Evolutionary conservation across 92 coral and sea anemone genomes (phyloP).

Genomic region (Palythoa grandis): DNA sequence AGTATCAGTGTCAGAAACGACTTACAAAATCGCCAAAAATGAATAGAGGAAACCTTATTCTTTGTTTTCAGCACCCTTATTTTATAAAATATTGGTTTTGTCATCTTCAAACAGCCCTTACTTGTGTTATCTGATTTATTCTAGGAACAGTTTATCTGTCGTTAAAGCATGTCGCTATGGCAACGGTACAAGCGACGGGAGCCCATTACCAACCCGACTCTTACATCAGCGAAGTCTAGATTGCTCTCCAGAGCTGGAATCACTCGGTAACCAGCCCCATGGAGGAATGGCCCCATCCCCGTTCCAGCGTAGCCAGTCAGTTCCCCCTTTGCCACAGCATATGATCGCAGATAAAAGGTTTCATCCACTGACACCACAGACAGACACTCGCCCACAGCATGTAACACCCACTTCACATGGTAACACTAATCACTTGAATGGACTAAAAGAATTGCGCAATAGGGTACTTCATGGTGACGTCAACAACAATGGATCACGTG

Average conservation of each 20-base stretch:
- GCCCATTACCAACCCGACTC: conserved; percentile 64
- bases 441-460: conserved; percentile 93
- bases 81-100: neutral
- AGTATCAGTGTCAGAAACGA: too few species aligned
- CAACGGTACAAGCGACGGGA: conserved; percentile 63
- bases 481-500: conserved; percentile 94
- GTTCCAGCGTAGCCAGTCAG: conserved; percentile 94
- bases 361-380: conserved; percentile 99
- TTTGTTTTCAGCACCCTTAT: too few species aligned
- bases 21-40: too few species aligned
- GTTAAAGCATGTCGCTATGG: conserved; percentile 86
- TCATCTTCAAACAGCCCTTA: neutral
- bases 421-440: conserved; percentile 80
- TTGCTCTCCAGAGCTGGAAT: conserved; percentile 84
- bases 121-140: neutral
- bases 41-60: too few species aligned
- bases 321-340: conserved; percentile 96
- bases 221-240: conserved; percentile 69
- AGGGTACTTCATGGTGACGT: conserved; percentile 97
- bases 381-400: conserved; percentile 79
- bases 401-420: conserved; percentile 85
- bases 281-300: conserved; percentile 79
- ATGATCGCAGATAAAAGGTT: conserved; percentile 74
- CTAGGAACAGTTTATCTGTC: conserved; percentile 47
- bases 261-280: conserved; percentile 79